Percentiles rank a stretch among this genome's conserved stretches.
phyloP scores from a whole-genome alignment of 2,113 vertebrate species.

The Rhinopithecus roxellana region DNA sequence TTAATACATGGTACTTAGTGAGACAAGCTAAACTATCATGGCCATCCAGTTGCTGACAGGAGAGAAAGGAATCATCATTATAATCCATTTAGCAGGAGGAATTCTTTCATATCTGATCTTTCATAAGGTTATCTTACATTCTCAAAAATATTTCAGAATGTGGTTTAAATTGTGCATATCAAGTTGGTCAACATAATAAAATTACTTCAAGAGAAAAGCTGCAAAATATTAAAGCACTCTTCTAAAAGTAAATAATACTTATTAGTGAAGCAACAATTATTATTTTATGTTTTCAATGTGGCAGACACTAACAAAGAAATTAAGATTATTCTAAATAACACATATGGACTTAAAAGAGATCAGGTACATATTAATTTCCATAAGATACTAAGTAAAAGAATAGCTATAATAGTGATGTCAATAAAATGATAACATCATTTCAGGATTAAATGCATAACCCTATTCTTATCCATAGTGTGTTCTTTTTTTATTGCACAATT shows the following conservation, averaged over 20 bases:
- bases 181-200: neutral
- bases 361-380: neutral
- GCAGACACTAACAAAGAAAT: neutral
- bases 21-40: neutral
- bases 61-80: neutral
- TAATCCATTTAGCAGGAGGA: neutral
- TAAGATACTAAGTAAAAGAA: constrained; percentile 18
- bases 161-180: neutral
- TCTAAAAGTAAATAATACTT: neutral
- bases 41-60: neutral
- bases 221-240: neutral
- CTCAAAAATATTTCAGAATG: constrained; percentile 2
- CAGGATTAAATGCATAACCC: neutral
- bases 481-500: neutral
- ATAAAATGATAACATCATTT: constrained; percentile 5
- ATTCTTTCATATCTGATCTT: neutral
- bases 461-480: neutral
- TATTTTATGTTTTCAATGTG: neutral
- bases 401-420: neutral
- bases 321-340: constrained; percentile 7
- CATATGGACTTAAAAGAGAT: neutral
- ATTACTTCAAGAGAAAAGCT: constrained; percentile 5
- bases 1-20: neutral
- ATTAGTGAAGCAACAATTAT: neutral
- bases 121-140: neutral